Evolutionary conservation across 2,113 vertebrate genomes (phyloP).

Genomic region (Tenebrosternarchus preto): DNA sequence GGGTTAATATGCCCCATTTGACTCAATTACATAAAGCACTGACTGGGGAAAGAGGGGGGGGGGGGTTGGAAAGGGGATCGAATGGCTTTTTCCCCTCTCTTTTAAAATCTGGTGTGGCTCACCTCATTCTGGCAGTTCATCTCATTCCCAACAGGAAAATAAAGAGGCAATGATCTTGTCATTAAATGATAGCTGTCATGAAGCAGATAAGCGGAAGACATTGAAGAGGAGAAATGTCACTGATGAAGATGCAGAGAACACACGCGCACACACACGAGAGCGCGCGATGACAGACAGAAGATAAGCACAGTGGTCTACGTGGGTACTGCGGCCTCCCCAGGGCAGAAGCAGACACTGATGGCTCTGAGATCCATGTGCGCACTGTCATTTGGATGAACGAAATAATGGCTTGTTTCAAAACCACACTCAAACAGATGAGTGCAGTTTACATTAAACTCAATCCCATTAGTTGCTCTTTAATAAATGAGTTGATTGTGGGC

Average conservation of each 20-base stretch:
- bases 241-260: slow-evolving; percentile 23
- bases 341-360: slow-evolving; percentile 85
- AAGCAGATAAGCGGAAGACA: slow-evolving; percentile 22
- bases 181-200: slow-evolving; percentile 20
- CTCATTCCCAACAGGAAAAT: not conserved
- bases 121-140: not conserved
- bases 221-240: not conserved
- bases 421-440: slow-evolving; percentile 88
- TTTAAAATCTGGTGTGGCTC: not conserved
- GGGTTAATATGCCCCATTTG: slow-evolving; percentile 73
- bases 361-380: slow-evolving; percentile 87
- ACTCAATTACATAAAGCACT: slow-evolving; percentile 70
- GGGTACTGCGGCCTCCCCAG: slow-evolving; percentile 63
- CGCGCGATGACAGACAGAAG: slow-evolving; percentile 34
- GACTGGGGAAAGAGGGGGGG: slow-evolving; percentile 50
- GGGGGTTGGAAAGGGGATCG: slow-evolving; percentile 36
- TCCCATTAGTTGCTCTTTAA: slow-evolving; percentile 90
- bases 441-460: slow-evolving; percentile 90
- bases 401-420: slow-evolving; percentile 90
- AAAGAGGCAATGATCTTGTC: slow-evolving; percentile 22
- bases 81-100: slow-evolving; percentile 22
- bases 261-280: not conserved
- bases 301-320: slow-evolving; percentile 53
- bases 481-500: slow-evolving; percentile 84
- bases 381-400: slow-evolving; percentile 85